Evolutionary conservation across 2,888 invertebrate genomes (phyloP).

Genomic region (Cephus pulcher): DNA sequence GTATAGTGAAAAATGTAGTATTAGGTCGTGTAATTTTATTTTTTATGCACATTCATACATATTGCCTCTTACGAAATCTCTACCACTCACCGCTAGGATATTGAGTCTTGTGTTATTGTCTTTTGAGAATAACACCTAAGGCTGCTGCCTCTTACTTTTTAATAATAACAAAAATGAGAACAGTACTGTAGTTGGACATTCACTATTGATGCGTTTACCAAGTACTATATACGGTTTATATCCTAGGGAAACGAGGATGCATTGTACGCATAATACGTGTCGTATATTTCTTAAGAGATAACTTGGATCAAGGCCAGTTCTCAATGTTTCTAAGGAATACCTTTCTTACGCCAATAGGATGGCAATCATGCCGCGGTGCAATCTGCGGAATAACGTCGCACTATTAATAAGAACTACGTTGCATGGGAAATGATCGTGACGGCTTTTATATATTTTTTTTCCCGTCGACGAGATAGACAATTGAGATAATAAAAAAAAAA

Average conservation of each 20-base stretch:
- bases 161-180: neutral
- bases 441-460: neutral
- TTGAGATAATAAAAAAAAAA: neutral
- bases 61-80: neutral
- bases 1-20: neutral
- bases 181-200: neutral
- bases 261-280: neutral
- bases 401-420: neutral
- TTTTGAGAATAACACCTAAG: neutral
- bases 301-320: neutral
- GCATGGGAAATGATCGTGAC: neutral
- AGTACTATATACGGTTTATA: neutral
- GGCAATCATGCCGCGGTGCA: neutral
- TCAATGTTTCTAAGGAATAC: neutral
- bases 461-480: neutral
- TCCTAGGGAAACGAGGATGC: neutral
- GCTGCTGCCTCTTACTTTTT: neutral
- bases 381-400: neutral
- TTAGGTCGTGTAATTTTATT: neutral
- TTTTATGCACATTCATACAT: neutral
- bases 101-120: neutral
- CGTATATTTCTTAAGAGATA: neutral
- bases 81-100: neutral
- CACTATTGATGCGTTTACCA: neutral
- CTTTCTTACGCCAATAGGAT: neutral